phyloP scores from a whole-genome alignment of 30 jellyfish, hydroid and myxozoan genomes.

The Rhopilema esculentum region DNA sequence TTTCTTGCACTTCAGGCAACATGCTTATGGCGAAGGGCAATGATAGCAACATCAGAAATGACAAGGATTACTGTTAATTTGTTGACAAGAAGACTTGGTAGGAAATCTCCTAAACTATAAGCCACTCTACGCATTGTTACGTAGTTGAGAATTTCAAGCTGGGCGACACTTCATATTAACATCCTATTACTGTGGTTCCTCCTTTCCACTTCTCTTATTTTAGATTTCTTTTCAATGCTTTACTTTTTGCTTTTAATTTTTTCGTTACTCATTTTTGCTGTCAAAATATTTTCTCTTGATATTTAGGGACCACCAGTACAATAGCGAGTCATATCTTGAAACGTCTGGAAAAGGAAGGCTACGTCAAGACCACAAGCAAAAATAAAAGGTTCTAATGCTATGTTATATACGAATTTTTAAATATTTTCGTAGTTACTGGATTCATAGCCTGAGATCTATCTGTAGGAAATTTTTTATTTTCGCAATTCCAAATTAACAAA shows the following conservation, averaged over 20 bases:
- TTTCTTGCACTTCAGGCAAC: constrained; percentile 65
- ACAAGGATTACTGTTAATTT: constrained; percentile 75
- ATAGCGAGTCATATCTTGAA: constrained; percentile 73
- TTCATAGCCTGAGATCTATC: too few relatives aligned
- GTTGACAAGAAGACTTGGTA: constrained; percentile 87
- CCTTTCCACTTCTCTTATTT: not conserved
- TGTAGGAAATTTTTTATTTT: too few relatives aligned
- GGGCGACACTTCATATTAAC: too few relatives aligned
- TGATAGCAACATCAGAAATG: constrained; percentile 82
- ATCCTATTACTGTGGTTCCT: too few relatives aligned
- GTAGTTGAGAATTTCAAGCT: too few relatives aligned
- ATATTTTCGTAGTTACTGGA: too few relatives aligned
- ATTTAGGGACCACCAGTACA: constrained; percentile 71
- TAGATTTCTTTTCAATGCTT: not conserved
- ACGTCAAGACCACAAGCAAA: constrained; percentile 77
- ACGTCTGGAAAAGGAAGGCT: constrained; percentile 89
- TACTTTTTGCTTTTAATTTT: not conserved
- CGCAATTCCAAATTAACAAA: too few relatives aligned
- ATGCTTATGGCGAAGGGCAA: constrained; percentile 94
- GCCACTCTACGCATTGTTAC: too few relatives aligned
- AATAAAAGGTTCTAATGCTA: constrained; percentile 81
- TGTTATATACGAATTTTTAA: too few relatives aligned
- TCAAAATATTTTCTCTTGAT: too few relatives aligned
- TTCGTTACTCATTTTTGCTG: not conserved
- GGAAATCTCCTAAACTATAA: too few relatives aligned